A percentile compares a stretch with the other conserved stretches of the same genome.
phyloP scores from a whole-genome alignment of 2,113 vertebrate genomes.

The Orthonyx spaldingii region DNA sequence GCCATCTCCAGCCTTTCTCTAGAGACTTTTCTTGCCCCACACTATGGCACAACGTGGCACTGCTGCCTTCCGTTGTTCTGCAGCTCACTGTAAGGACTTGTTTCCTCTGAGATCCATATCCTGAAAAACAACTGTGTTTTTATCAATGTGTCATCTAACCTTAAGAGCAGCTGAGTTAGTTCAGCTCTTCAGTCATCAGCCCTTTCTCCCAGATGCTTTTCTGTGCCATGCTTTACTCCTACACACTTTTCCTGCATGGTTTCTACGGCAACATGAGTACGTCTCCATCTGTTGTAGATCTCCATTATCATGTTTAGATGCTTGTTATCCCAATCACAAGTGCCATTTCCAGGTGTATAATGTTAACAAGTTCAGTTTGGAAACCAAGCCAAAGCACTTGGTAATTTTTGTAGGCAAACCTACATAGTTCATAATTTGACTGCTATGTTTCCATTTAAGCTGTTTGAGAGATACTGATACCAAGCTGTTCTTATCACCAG shows the following conservation, averaged over 20 bases:
- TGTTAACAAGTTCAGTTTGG: not conserved
- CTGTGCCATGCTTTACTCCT: conserved; percentile 2
- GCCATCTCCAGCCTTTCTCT: not conserved
- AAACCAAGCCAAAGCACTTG: not conserved
- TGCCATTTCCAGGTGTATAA: not conserved
- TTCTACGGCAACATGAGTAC: conserved; percentile 50
- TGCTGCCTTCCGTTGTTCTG: not conserved
- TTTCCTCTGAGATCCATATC: not conserved
- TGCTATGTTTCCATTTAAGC: not conserved
- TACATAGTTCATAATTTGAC: not conserved
- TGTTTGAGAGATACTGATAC: not conserved
- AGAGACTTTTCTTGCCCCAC: not conserved
- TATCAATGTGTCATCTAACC: not conserved
- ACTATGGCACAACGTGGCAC: not conserved
- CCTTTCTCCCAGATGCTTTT: not conserved
- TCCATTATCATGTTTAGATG: not conserved
- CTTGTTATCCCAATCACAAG: not conserved
- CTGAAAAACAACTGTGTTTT: not conserved
- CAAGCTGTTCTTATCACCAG: not conserved
- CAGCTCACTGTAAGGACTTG: not conserved
- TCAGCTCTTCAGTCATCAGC: not conserved
- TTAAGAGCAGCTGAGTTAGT: not conserved
- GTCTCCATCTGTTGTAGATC: conserved; percentile 19
- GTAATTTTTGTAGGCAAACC: not conserved
- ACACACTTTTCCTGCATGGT: conserved; percentile 18